Base-by-base conservation (phyloP, 2,113 vertebrate species). In the Smithornis capensis region DNA sequence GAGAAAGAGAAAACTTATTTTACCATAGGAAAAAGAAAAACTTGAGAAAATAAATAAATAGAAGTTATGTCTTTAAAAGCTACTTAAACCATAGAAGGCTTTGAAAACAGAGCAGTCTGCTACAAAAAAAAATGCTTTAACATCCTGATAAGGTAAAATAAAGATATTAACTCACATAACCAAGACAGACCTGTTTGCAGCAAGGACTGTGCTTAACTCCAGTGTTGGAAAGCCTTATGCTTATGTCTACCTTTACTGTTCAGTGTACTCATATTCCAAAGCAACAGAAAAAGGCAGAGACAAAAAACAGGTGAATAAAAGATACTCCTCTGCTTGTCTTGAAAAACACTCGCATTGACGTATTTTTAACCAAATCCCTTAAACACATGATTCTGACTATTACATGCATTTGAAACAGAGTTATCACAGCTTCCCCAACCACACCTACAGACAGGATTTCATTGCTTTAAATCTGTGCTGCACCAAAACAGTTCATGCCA, bases 91-190 rank as follows among this genome's bases (percentile, higher is more conserved):
- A 9, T 7, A 35, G 4, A 19, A 65, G 37, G 21, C 14, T n/a
- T 31, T 23, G 35, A 60, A 78, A 89, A 35, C 9, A 59, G 38
- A 76, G 8, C 6, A 49, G 5, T 27, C n/a, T 64, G 25, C 37
- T 73, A 27, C 78, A 84, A 74, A 40, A 69, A 37, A 3, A 3
- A 52, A 31, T 3, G 5, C 4, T 29, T 59, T 59, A 47, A 23
- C 2, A 0, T 35, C 22, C 19, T 40, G 28, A 31, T 56, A 78
- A 91, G 75, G 14, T 28, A 29, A 78, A 94, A 73, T 45, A 67
- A 49, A 3, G 0, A 10, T 40, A n/a, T 40, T 75, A 60, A 57
- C 5, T 55, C 44, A 52, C 2, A 2, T 4, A 64, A 13, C 14
- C 37, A 87, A 68, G n/a, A 31, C 17, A 82, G 18, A 56, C 4